Evolutionary conservation across 2,113 vertebrate species (phyloP).

Genomic region (Tragelaphus imberbis): DNA sequence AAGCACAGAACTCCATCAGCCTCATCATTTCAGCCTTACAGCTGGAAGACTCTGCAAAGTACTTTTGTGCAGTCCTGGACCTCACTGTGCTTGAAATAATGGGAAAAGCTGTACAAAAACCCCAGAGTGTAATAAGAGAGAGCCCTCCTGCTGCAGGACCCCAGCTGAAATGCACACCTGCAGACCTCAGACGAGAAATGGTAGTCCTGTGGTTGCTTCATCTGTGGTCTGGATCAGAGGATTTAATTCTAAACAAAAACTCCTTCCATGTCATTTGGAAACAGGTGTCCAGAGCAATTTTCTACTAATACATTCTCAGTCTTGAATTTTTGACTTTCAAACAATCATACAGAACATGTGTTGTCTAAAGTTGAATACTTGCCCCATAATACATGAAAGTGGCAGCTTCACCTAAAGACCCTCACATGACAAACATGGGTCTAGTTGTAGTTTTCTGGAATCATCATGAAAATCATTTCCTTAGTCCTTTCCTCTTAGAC

Average conservation of each 20-base stretch:
- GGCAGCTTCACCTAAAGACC: background rate
- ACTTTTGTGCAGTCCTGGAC: background rate
- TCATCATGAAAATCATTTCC: background rate
- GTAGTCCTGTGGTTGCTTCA: background rate
- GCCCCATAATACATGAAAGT: background rate
- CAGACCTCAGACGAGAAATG: background rate
- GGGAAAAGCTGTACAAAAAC: slow-evolving; percentile 16
- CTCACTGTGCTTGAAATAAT: background rate
- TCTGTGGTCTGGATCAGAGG: background rate
- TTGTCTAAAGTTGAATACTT: background rate
- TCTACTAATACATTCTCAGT: background rate
- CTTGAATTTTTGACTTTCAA: no score
- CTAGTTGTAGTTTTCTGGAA: background rate
- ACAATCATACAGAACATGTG: background rate
- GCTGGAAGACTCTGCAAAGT: background rate
- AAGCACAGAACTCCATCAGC: background rate
- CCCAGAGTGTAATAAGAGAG: background rate
- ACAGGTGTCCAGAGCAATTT: background rate
- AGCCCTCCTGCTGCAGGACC: background rate
- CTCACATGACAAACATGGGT: background rate
- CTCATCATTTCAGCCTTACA: background rate
- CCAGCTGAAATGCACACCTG: background rate
- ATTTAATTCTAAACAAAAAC: background rate
- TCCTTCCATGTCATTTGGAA: background rate
- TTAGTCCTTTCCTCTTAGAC: background rate